A percentile compares a stretch with the other conserved stretches of the same genome.
Evolutionary conservation across 2,888 invertebrate species (phyloP).

Genomic region (Baronia brevicornis): DNA sequence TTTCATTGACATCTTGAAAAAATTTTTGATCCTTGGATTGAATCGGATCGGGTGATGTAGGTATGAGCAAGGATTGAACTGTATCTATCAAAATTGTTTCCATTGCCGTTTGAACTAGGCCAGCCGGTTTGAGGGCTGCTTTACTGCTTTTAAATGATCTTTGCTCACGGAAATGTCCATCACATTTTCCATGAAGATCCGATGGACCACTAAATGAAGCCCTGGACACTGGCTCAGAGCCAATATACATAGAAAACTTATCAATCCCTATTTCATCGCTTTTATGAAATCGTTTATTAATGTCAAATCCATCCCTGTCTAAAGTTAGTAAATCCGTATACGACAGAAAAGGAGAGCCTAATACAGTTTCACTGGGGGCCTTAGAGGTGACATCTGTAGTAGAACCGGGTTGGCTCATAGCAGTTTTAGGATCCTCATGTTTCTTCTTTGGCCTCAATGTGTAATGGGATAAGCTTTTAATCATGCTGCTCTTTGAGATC

Average conservation of each 20-base stretch:
- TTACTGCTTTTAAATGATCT: constrained; percentile 37
- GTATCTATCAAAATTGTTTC: constrained; percentile 74
- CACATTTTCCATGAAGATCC: constrained; percentile 35
- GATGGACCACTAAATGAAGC: constrained; percentile 52
- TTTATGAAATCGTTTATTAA: constrained; percentile 41
- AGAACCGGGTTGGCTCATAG: constrained; percentile 55
- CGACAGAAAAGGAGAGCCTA: constrained; percentile 71
- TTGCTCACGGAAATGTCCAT: constrained; percentile 32
- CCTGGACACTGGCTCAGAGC: constrained; percentile 61
- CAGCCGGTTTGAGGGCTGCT: constrained; percentile 43
- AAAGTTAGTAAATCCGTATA: constrained; percentile 57
- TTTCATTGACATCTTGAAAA: constrained; percentile 56
- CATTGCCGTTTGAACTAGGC: constrained; percentile 71
- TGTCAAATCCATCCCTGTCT: constrained; percentile 42
- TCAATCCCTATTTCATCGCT: constrained; percentile 46
- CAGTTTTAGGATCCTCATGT: constrained; percentile 35
- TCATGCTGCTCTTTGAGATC: constrained; percentile 61
- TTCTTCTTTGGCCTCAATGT: constrained; percentile 61
- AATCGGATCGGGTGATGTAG: constrained; percentile 47
- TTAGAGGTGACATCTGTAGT: constrained; percentile 55
- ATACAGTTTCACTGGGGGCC: constrained; percentile 64
- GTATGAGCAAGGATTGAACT: constrained; percentile 59
- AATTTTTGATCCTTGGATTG: constrained; percentile 43
- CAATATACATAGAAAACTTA: constrained; percentile 65
- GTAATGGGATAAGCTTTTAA: constrained; percentile 64